Evolutionary conservation across 2,113 vertebrate genomes (phyloP).

Genomic region (Entelurus aequoreus): DNA sequence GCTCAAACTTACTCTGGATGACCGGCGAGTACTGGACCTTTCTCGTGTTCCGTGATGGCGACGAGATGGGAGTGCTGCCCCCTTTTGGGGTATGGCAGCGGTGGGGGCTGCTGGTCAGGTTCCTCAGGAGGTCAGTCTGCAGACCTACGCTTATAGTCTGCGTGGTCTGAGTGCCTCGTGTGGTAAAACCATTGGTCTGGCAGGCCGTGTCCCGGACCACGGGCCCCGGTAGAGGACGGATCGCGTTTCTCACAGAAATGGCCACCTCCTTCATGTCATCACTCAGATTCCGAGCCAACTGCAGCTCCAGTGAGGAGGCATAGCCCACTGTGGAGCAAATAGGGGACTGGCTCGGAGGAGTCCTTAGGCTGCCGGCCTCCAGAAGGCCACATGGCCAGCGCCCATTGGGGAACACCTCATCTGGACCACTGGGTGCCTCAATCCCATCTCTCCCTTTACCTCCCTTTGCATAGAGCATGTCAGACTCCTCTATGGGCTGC

Average conservation of each 20-base stretch:
- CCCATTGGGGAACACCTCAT: conserved; percentile 73
- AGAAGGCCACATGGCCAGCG: conserved; percentile 81
- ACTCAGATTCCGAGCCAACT: conserved; percentile 90
- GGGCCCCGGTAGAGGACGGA: conserved; percentile 69
- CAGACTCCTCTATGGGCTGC: conserved; percentile 68
- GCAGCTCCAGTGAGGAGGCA: conserved; percentile 80
- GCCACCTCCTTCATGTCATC: conserved; percentile 99
- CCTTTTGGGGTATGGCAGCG: conserved; percentile 93
- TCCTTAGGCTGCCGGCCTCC: conserved; percentile 67
- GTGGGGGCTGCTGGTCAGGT: conserved; percentile 91
- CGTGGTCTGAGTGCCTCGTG: conserved; percentile 84
- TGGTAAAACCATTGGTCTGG: conserved; percentile 88
- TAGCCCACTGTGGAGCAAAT: conserved; percentile 83
- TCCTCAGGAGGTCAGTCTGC: conserved; percentile 86
- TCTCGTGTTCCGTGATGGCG: conserved; percentile 86
- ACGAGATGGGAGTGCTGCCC: conserved; percentile 83
- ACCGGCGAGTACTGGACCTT: conserved; percentile 87
- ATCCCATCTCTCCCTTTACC: conserved; percentile 71
- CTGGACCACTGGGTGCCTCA: conserved; percentile 58
- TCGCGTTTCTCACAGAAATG: conserved; percentile 83
- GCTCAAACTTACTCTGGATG: conserved; percentile 92
- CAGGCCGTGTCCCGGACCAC: conserved; percentile 80
- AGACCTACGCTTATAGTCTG: conserved; percentile 89
- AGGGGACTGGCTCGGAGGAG: conserved; percentile 66
- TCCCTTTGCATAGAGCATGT: conserved; percentile 74